Evolutionary conservation across 2,888 invertebrate species (phyloP), one percentile per base, ranked within the genome.

Genomic region (Pomacea canaliculata): DNA sequence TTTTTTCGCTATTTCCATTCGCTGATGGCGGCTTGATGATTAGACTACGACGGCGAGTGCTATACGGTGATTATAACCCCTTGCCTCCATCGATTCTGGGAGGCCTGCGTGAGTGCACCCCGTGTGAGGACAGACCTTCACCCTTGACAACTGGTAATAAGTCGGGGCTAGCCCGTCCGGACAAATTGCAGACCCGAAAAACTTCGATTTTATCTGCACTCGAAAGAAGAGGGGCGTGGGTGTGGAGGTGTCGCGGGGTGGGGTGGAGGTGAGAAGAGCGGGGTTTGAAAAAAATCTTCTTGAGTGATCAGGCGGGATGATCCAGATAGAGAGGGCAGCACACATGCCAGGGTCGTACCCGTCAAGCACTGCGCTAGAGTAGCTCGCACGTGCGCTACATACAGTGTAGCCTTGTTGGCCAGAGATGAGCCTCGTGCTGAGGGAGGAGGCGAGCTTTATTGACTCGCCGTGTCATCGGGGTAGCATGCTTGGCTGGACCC

Each of bases 1-100:
- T 78, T 78, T 75, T 75, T 71, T 71, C 27, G 48, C 71, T 67
- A 69, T 67, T 75, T 71, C 71, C 71, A 75, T 71, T 78, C 71
- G 60, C 51, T 49, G 63, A 51, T 75, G 69, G 67, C 48, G 51
- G 73, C 49, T 27, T 23, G 71, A 71, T 73, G 70, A 71, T 62
- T 74, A 68, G 62, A 27, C n/a, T 49, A n/a, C 75, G 56, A 46
- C 65, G 49, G 16, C 59, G 65, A 59, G 37, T 63, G 66, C 66
- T 56, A 73, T 48, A 73, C 66, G 13, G 66, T 73, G 73, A 73
- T 67, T 73, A 68, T 73, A 67, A 48, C 67, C 66, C 66, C 27
- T 46, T 59, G 60, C 67, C 7, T 13, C 48, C 9, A 67, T 73
- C 67, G 73, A 68, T 56, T 46, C 51, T 37, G 12, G 16, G 12